Evolutionary conservation across 2,888 invertebrate species (phyloP), one percentile per base, ranked within the genome.

Genomic region (Pollenia griseotomentosa): DNA sequence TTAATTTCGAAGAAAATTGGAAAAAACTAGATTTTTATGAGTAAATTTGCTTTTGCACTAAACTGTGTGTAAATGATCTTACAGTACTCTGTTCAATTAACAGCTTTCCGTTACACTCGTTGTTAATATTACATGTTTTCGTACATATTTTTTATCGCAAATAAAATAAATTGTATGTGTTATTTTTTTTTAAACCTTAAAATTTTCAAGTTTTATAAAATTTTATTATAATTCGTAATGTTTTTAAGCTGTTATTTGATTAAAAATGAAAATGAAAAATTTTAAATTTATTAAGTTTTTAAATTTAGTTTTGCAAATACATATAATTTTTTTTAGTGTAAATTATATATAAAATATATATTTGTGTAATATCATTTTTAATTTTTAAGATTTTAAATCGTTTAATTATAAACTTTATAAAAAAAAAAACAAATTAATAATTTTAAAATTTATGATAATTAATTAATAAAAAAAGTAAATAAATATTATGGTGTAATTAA

Each of bases 331-430:
- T 77, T 83, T 83, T 85, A 85, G 82, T 85, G 78, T 85, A 85
- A 85, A 83, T 85, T 85, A 83, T 85, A 87, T 81, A 59, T 57
- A 57, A 79, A 48, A 83, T 83, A 87, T 85, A 87, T 77, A 85
- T 87, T 70, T 79, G 80, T 83, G 83, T 85, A 87, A 87, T 75
- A 86, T 66, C 70, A 88, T 48, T 59, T 75, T 78, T 82, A 84
- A n/a, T 86, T 83, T 83, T 61, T 86, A 85, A 86, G 81, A 86
- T 87, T 88, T 85, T 85, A 86, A 88, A 80, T 83, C 90, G 90
- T 91, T 90, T 90, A 90, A 91, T 53, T 75, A 70, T 83, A 68
- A 90, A 59, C 59, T 19, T 90, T 89, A 16, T 71, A 73, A 71
- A 55, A 74, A 66, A n/a, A 23, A 23, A 19, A 84, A 42, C 19